These are phyloP conservation scores for Erinaceus europaeus DNA, from an alignment of 2,113 vertebrate genomes.

Conservation along the genomic window DNA sequence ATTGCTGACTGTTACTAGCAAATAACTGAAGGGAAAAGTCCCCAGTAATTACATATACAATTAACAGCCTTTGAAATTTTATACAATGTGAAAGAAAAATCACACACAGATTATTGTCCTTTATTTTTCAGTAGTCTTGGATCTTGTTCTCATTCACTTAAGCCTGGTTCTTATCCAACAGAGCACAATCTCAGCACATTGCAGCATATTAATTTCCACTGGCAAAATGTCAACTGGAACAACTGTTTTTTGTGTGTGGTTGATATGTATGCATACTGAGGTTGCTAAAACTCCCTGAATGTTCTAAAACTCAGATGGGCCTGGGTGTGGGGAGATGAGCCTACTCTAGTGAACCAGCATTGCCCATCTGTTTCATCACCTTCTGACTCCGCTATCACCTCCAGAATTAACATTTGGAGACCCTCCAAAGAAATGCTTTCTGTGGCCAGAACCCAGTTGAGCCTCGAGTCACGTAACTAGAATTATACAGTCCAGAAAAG, in stretches of 20 bases:
- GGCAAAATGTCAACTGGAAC: conserved; percentile 56
- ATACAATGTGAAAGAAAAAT: background rate
- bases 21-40: background rate
- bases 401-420: conserved; percentile 40
- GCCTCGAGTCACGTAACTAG: conserved; percentile 24
- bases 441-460: background rate
- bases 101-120: background rate
- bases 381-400: conserved; percentile 32
- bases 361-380: conserved; percentile 7
- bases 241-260: conserved; percentile 48
- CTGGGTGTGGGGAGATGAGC: conserved; percentile 63
- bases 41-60: conserved; percentile 14
- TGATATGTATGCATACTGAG: conserved; percentile 15
- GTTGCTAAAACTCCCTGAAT: conserved; percentile 41
- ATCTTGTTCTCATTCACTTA: conserved; percentile 55
- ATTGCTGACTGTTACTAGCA: conserved; percentile 28
- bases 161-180: conserved; percentile 63
- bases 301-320: conserved; percentile 34
- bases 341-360: background rate
- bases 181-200: conserved; percentile 52
- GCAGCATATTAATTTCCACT: conserved; percentile 47
- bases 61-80: conserved; percentile 1
- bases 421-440: conserved; percentile 39
- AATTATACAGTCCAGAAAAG: conserved; percentile 30
- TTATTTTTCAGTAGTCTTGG: conserved; percentile 48